Evolutionary conservation across 2,113 vertebrate species (phyloP).

Genomic region (Pungitius pungitius): DNA sequence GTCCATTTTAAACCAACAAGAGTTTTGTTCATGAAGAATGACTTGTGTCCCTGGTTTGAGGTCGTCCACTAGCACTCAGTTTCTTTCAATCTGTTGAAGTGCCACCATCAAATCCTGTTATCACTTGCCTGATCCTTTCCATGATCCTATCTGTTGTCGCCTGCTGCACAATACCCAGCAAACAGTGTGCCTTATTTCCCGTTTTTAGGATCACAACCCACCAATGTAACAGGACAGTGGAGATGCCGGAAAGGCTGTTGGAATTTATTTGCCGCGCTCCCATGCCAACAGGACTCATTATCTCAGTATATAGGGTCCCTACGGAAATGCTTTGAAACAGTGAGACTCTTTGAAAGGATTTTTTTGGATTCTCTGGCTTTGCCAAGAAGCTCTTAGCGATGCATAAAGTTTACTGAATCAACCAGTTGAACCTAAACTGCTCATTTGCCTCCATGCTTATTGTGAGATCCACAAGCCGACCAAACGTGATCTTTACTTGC

Average conservation of each 20-base stretch:
- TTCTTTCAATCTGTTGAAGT: background rate
- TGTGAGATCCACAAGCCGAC: background rate
- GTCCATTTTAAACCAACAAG: background rate
- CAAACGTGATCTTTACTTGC: constrained; percentile 11
- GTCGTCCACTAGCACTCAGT: background rate
- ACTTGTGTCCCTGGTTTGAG: background rate
- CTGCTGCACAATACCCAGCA: background rate
- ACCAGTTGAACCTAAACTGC: background rate
- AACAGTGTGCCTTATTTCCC: constrained; percentile 6
- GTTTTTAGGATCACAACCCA: background rate
- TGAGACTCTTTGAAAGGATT: constrained; percentile 8
- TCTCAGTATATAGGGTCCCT: constrained; percentile 20
- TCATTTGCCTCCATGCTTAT: background rate
- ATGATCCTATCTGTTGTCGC: constrained; percentile 21
- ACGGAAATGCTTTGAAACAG: constrained; percentile 31
- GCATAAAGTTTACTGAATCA: background rate
- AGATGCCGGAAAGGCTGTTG: background rate
- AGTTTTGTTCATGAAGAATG: background rate
- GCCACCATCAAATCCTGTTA: constrained; percentile 1
- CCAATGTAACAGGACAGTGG: constrained; percentile 3
- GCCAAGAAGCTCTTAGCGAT: background rate
- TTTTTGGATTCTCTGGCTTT: constrained; percentile 7
- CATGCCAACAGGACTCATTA: constrained; percentile 35
- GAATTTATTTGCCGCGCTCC: constrained; percentile 10
- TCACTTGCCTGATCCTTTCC: constrained; percentile 8